Evolutionary conservation across 1,140 invertebrate species (phyloP), one percentile per base, ranked within the genome.

Genomic region (Cyclina sinensis): DNA sequence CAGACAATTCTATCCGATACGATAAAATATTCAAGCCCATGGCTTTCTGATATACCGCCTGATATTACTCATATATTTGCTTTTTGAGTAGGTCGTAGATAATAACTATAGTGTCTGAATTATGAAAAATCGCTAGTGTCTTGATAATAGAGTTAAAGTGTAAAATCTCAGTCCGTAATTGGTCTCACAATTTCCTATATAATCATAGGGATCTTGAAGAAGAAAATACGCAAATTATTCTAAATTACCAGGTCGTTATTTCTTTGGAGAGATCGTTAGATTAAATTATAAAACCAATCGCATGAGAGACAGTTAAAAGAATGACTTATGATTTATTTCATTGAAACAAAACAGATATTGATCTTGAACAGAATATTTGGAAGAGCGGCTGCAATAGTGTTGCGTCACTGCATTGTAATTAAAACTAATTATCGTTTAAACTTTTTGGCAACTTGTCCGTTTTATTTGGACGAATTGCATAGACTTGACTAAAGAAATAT

Each of bases 141-240:
- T 37, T n/a, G 27, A 78, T 79, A 87, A 79, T 80, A 59, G 76
- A 87, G 51, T 54, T 78, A 87, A 62, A 65, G 74, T 80, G 85
- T 87, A 70, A 80, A 87, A 79, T 79, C 74, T 68, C 74, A n/a
- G 48, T 35, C 16, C 46, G 57, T 87, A 87, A 87, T 87, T 79
- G 85, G 14, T 43, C 35, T 70, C 11, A 32, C 59, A 35, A 80
- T 87, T 87, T 87, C 48, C 39, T 27, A 65, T 80, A 68, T 87
- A 87, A 87, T 87, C 54, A 37, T 12, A 43, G 51, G n/a, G 37
- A 62, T 48, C 14, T 59, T 0, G 35, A 43, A 78, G 54, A 62
- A 35, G 62, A 87, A 87, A 87, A 79, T 87, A 87, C 85, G 51
- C 37, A 87, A 87, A 87, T 87, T 87, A 87, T 87, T 87, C 74